These are phyloP conservation scores for Thalassarche chlororhynchos DNA, from an alignment of 2,113 vertebrate genomes.

Conservation along the genomic window DNA sequence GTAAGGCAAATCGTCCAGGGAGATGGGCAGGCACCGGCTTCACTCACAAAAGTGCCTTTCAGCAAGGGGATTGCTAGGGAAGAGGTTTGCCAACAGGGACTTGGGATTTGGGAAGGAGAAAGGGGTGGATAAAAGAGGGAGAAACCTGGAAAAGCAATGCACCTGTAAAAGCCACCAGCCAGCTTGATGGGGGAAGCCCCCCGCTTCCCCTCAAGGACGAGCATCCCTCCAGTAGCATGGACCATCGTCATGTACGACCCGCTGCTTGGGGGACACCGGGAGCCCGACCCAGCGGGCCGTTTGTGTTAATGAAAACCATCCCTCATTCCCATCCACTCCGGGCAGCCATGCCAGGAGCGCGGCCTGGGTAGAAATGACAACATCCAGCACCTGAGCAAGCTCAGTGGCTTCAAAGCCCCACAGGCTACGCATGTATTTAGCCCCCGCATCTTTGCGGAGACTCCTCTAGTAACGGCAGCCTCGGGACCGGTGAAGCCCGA, in stretches of 20 bases:
- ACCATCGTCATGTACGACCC: rapidly evolving
- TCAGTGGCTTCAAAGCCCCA: background rate
- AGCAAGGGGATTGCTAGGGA: background rate
- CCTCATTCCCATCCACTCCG: background rate
- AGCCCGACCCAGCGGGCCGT: rapidly evolving
- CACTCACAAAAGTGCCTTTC: background rate
- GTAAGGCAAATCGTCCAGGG: background rate
- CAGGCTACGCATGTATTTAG: rapidly evolving
- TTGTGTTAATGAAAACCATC: background rate
- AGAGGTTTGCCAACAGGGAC: background rate
- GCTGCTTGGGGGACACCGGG: background rate
- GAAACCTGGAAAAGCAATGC: background rate
- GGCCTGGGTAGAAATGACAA: background rate
- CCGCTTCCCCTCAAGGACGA: background rate
- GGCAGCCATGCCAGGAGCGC: background rate
- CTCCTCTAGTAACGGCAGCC: background rate
- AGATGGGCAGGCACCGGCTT: background rate
- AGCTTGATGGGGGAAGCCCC: background rate
- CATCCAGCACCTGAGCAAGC: background rate
- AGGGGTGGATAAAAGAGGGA: background rate
- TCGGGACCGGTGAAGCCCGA: rapidly evolving
- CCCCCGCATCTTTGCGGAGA: background rate
- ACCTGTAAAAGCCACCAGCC: background rate
- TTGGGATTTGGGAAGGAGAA: background rate
- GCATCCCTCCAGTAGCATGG: background rate